These are phyloP conservation scores for Cygnus olor DNA, from an alignment of 2,797 vertebrate genomes.

Conservation along the genomic window DNA sequence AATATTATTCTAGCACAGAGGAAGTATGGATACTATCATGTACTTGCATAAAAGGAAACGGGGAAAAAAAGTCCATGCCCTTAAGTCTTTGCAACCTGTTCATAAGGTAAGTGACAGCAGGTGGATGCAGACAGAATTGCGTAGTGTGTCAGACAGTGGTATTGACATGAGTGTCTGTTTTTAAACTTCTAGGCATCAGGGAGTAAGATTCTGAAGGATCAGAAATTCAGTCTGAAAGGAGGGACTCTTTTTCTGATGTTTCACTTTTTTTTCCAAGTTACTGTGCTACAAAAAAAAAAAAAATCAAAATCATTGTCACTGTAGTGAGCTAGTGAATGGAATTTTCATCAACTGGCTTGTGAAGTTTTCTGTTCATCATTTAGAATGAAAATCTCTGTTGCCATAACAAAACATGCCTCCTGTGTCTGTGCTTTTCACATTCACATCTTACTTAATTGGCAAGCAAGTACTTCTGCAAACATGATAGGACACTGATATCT, in stretches of 20 bases:
- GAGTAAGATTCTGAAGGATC: neutral
- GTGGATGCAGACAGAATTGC: neutral
- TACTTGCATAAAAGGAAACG: neutral
- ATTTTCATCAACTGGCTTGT: neutral
- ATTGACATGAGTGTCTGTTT: neutral
- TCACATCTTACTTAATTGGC: neutral
- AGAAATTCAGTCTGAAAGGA: neutral
- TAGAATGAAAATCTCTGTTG: neutral
- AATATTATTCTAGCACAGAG: neutral
- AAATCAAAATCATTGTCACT: neutral
- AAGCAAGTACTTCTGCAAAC: neutral
- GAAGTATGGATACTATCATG: neutral
- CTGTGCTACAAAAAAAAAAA: neutral
- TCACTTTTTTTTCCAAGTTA: neutral
- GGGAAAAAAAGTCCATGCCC: neutral
- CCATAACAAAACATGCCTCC: accelerated
- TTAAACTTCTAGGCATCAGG: neutral
- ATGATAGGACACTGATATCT: neutral
- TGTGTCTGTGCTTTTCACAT: neutral
- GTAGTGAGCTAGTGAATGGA: neutral
- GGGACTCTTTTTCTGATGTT: neutral
- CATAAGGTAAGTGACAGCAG: neutral
- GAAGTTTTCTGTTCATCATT: neutral
- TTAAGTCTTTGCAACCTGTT: neutral
- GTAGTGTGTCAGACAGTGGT: neutral